Conservation (phyloP, 2,797 vertebrate species). For the Hoplostethus atlanticus region DNA sequence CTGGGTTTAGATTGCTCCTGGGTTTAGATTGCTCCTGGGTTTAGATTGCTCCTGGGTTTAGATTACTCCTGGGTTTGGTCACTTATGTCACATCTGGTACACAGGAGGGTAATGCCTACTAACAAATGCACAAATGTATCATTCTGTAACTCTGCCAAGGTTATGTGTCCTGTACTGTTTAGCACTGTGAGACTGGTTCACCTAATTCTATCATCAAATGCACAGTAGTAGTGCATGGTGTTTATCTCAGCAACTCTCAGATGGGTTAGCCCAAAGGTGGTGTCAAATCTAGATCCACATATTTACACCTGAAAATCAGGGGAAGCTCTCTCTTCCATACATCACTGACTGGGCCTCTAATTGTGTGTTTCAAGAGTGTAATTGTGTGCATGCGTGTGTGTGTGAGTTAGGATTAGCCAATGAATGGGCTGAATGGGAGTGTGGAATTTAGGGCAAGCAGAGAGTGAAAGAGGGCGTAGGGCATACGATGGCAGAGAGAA, state of each 20-base stretch:
- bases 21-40: too few relatives aligned
- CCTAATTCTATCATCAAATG: not conserved
- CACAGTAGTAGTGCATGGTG: not conserved
- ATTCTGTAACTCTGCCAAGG: not conserved
- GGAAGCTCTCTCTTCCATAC: not conserved
- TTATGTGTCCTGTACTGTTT: slow-evolving; percentile 16
- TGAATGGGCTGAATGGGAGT: slow-evolving; percentile 49
- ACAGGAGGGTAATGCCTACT: not conserved
- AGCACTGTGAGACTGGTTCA: not conserved
- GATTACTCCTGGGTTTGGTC: not conserved
- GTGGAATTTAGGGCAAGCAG: slow-evolving; percentile 58
- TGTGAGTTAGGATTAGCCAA: slow-evolving; percentile 46
- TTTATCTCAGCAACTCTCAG: not conserved
- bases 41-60: too few relatives aligned
- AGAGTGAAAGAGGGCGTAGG: slow-evolving; percentile 16
- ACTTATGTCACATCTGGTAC: slow-evolving; percentile 27
- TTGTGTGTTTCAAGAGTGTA: slow-evolving; percentile 40
- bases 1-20: too few relatives aligned
- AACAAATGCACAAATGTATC: slow-evolving; percentile 17
- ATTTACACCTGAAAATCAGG: too few relatives aligned
- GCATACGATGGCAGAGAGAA: slow-evolving; percentile 34
- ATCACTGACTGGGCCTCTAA: slow-evolving; percentile 12
- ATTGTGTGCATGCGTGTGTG: slow-evolving; percentile 22
- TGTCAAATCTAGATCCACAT: not conserved
- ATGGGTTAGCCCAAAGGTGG: not conserved